Evolutionary conservation across 2,797 vertebrate species (phyloP).

Genomic region (Sebastolobus alascanus): DNA sequence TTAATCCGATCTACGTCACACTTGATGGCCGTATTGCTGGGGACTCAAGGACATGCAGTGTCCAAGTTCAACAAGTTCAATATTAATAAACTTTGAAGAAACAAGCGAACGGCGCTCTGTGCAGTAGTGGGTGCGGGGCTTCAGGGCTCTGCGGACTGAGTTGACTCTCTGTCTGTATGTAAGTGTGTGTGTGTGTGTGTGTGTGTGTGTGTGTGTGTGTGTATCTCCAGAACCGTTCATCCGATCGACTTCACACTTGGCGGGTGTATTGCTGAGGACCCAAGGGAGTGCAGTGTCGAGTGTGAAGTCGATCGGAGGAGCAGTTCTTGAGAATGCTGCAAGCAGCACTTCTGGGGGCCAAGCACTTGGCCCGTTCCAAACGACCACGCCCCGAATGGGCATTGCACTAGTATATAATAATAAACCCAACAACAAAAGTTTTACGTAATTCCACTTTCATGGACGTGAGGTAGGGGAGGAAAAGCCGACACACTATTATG

Average conservation of each 20-base stretch:
- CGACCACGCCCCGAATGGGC: background rate
- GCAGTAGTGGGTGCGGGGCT: background rate
- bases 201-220: background rate
- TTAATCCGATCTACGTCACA: background rate
- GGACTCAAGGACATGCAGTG: background rate
- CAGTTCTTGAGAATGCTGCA: background rate
- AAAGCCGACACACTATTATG: background rate
- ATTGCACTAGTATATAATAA: background rate
- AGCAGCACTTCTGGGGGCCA: background rate
- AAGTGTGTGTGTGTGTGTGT: background rate
- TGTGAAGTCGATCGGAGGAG: background rate
- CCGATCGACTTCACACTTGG: background rate
- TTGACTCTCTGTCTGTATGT: background rate
- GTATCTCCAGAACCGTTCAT: background rate
- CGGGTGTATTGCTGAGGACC: background rate
- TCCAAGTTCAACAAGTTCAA: background rate
- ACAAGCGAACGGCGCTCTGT: background rate
- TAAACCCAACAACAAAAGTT: slow-evolving; percentile 10
- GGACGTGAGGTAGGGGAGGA: slow-evolving; percentile 48
- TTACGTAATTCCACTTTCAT: slow-evolving; percentile 35
- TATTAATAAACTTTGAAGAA: background rate
- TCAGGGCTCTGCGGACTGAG: background rate
- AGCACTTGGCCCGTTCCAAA: background rate
- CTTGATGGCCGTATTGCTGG: background rate
- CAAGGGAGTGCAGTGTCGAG: background rate